These are phyloP conservation scores for Zelostemma sp. DNA, from an alignment of 1,140 invertebrate species.

Conservation along the genomic window DNA sequence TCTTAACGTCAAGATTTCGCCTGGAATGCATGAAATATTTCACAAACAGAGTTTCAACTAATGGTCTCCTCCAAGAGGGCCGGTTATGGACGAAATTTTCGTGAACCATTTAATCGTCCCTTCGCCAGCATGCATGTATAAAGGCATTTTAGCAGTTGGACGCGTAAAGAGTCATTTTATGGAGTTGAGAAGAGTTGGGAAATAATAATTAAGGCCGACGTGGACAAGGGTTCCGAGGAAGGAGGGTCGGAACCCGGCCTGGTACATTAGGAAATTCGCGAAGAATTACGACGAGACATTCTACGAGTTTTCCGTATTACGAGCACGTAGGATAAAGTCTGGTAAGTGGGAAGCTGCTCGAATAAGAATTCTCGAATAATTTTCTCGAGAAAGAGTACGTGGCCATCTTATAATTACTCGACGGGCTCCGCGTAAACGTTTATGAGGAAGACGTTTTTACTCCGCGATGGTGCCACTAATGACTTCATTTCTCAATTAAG, in stretches of 20 bases:
- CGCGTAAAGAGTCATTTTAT: constrained; percentile 15
- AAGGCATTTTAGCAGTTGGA: background rate
- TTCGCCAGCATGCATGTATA: background rate
- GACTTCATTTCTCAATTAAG: constrained; percentile 44
- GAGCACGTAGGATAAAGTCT: constrained; percentile 50
- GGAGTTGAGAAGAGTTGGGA: constrained; percentile 14
- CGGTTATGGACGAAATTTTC: background rate
- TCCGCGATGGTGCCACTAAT: constrained; percentile 33
- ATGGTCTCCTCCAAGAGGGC: background rate
- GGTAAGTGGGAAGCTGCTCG: constrained; percentile 45
- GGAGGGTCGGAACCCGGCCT: background rate
- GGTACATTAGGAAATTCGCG: constrained; percentile 49
- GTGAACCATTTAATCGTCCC: background rate
- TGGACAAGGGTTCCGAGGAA: background rate
- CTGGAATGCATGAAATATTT: too few species aligned
- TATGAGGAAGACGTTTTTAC: constrained; percentile 31
- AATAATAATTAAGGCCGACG: constrained; percentile 28
- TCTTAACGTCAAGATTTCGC: too few species aligned
- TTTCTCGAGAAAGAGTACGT: constrained; percentile 32
- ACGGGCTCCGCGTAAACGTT: constrained; percentile 33
- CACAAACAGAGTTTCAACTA: background rate
- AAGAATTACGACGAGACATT: constrained; percentile 51
- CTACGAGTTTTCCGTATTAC: constrained; percentile 36
- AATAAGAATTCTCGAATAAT: constrained; percentile 57
- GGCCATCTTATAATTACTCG: constrained; percentile 55